Evolutionary conservation across 2,113 vertebrate genomes (phyloP), one percentile per base, ranked within the genome.

Genomic region (Tychaedon coryphoeus): DNA sequence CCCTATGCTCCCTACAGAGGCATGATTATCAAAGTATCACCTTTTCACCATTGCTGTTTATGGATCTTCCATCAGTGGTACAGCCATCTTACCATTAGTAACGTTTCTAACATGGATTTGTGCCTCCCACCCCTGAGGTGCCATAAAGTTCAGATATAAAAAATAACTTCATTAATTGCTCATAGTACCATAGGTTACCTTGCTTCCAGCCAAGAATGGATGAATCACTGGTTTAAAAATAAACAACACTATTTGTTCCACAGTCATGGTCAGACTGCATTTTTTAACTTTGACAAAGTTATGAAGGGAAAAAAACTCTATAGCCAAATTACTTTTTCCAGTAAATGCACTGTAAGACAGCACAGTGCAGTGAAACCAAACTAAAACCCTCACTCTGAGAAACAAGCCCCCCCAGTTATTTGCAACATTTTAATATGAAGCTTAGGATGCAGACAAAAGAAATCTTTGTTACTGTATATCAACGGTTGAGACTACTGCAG

Each of bases 211-310:
- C 60, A 91, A 54, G 34, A 95, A 91, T 6, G 14, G 51, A 71
- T 88, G 53, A 93, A 54, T 62, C 77, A 81, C 40, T 56, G 20
- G 47, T 60, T 89, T 96, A 71, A 93, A 66, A 96, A 62, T 58
- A 90, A 75, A 28, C n/a, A 71, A 48, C 17, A 86, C 16, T 43
- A 10, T 54, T 65, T 83, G 28, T 61, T 54, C 54, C 26, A 92
- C 61, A 79, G 74, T 50, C 22, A 24, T 4, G 19, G 34, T 58
- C 13, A 73, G 36, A 53, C 20, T 50, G 28, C 23, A 26, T 65
- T 65, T 81, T 84, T 62, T 29, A 75, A 79, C 29, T 78, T 88
- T n/a, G 29, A 61, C 0, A 1, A 73, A 86, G 26, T 54, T 74
- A 83, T 2, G 22, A 77, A 71, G 19, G 33, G 34, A 53, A 86